Percentiles rank a stretch among this genome's conserved stretches.
Evolutionary conservation across 2,113 vertebrate species (phyloP).

Genomic region (Ochotona curzoniae): DNA sequence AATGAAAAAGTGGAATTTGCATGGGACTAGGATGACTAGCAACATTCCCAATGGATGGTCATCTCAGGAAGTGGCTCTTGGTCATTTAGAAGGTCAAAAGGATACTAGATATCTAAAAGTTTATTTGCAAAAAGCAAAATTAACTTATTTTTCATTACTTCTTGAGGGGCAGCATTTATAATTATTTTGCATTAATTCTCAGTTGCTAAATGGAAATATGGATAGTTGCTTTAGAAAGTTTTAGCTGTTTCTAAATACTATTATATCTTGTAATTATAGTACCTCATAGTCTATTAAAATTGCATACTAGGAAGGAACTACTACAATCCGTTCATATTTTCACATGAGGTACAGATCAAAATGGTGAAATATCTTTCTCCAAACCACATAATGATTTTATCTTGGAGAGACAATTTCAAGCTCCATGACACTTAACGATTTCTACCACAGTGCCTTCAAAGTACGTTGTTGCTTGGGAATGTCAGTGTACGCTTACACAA

Average conservation of each 20-base stretch:
- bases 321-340: background rate
- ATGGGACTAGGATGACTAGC: background rate
- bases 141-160: background rate
- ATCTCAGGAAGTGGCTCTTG: background rate
- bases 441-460: background rate
- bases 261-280: background rate
- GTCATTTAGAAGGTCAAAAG: background rate
- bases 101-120: background rate
- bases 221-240: background rate
- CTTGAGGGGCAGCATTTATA: background rate
- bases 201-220: background rate
- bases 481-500: background rate
- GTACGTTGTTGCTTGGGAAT: background rate
- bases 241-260: constrained; percentile 1
- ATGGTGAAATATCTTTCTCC: constrained; percentile 25
- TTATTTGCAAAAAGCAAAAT: constrained; percentile 9
- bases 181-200: background rate
- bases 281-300: background rate
- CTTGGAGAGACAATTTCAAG: background rate
- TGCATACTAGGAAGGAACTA: background rate
- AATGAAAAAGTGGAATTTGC: background rate
- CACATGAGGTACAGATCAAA: background rate
- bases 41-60: background rate
- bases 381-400: background rate
- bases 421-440: constrained; percentile 9